Base-by-base conservation (phyloP, 1,140 invertebrate genomes). In the Ceratina calcarata region DNA sequence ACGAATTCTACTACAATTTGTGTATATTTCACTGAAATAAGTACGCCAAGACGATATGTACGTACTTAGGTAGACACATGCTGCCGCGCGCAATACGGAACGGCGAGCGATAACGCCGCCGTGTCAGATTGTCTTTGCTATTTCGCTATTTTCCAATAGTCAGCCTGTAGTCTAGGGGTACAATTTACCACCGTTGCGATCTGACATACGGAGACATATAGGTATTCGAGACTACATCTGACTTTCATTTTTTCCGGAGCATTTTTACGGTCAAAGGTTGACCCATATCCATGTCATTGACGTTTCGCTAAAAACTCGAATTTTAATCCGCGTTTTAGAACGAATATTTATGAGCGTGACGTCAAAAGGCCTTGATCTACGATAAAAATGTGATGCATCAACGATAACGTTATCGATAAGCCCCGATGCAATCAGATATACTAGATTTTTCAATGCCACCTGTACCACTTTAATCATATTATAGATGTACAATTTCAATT, bases 161-260 rank as follows among this genome's bases (percentile, higher is more conserved):
- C 90, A 92, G 91, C 86, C 64, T 90, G 89, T 91, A 86, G 91
- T 91, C 91, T 92, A 90, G 87, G 91, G 88, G 87, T 92, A 91
- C 90, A 80, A 88, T 84, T 85, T 53, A 79, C 65, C 75, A 84
- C 82, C 66, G 81, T 80, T 82, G 32, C 32, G 51, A 81, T 87
- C 82, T 84, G 68, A 51, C 45, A 78, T 67, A 66, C 75, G 76
- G 80, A 60, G 70, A 12, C 62, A 78, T 79, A 37, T 51, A 18
- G 51, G 85, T 91, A 92, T 92, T 92, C 91, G 91, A 92, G 91
- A 92, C 91, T 91, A 78, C 90, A 90, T 86, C 89, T 91, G 90
- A 92, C 90, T 92, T 91, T 91, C 88, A 87, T 91, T 92, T 92
- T 92, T 92, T 91, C 86, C 65, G 22, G 45, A 12, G 67, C 81